Conservation (phyloP, 2,888 invertebrate species). For the Microdon myrmicae region DNA sequence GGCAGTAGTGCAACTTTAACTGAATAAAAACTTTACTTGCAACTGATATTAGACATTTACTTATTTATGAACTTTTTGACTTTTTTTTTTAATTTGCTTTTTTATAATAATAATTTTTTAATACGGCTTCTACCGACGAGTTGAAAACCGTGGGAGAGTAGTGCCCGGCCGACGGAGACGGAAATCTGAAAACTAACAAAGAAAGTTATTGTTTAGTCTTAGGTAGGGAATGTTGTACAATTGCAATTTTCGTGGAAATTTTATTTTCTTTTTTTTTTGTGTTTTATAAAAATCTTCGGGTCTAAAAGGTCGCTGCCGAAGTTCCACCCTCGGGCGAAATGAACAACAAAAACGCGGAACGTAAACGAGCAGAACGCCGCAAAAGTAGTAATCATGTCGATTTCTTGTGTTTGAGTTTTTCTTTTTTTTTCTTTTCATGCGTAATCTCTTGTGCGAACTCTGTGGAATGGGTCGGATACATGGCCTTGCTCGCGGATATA, state of each 20-base stretch:
- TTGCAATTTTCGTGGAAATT: too few relatives aligned
- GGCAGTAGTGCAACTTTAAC: too few relatives aligned
- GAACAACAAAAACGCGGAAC: constrained; percentile 1
- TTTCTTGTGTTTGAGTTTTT: constrained; percentile 2
- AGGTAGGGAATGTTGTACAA: too few relatives aligned
- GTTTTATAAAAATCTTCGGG: constrained; percentile 29
- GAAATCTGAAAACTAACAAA: constrained; percentile 14
- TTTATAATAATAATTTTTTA: not conserved
- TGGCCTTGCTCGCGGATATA: too few relatives aligned
- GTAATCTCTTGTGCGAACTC: constrained; percentile 28
- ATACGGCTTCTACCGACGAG: too few relatives aligned
- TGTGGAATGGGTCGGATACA: constrained; percentile 15
- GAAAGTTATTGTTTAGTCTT: too few relatives aligned
- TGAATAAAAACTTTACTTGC: too few relatives aligned
- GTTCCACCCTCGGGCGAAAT: constrained; percentile 26
- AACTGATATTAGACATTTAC: too few relatives aligned
- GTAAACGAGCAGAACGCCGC: constrained; percentile 15
- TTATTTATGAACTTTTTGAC: too few relatives aligned
- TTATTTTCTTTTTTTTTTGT: constrained; percentile 2
- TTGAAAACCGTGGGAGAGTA: too few relatives aligned
- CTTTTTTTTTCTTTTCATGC: constrained; percentile 9
- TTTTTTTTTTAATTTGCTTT: constrained; percentile 8
- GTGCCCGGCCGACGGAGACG: not conserved
- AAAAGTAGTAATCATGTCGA: constrained; percentile 22
- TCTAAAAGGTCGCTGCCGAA: constrained; percentile 41